phyloP scores from a whole-genome alignment of 2,888 invertebrate species.

The Nasonia oneida region DNA sequence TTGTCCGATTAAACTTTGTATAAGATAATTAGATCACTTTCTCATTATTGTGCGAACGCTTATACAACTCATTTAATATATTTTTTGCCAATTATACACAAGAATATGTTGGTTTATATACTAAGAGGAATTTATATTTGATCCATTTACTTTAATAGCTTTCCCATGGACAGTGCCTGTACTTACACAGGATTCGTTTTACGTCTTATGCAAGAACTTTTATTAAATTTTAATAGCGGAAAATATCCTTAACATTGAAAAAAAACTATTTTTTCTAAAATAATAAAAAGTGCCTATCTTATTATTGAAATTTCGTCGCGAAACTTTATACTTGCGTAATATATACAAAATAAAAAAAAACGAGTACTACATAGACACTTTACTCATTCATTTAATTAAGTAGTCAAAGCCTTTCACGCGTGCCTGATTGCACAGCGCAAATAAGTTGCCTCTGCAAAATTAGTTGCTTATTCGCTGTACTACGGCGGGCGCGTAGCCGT shows the following conservation, averaged over 20 bases:
- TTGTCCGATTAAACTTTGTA: no score
- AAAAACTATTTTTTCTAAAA: neutral
- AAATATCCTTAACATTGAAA: neutral
- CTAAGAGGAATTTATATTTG: neutral
- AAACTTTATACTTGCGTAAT: neutral
- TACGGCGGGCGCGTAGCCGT: neutral
- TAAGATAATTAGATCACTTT: neutral
- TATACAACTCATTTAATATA: neutral
- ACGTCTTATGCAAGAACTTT: no score
- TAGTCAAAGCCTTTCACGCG: neutral
- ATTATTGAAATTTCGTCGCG: neutral
- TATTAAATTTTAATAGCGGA: neutral
- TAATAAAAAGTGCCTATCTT: neutral
- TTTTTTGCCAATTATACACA: neutral
- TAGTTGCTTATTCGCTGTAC: neutral
- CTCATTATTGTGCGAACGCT: neutral
- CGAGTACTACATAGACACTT: neutral
- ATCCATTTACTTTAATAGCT: neutral
- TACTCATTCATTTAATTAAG: neutral
- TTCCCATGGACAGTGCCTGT: neutral
- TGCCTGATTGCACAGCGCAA: neutral
- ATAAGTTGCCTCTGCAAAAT: neutral
- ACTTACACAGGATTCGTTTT: no score
- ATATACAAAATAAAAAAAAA: neutral
- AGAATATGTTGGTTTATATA: neutral